A percentile compares a stretch with the other conserved stretches of the same genome.
Evolutionary conservation across 2,888 invertebrate genomes (phyloP).

Genomic region (Scaptomyza reducta): DNA sequence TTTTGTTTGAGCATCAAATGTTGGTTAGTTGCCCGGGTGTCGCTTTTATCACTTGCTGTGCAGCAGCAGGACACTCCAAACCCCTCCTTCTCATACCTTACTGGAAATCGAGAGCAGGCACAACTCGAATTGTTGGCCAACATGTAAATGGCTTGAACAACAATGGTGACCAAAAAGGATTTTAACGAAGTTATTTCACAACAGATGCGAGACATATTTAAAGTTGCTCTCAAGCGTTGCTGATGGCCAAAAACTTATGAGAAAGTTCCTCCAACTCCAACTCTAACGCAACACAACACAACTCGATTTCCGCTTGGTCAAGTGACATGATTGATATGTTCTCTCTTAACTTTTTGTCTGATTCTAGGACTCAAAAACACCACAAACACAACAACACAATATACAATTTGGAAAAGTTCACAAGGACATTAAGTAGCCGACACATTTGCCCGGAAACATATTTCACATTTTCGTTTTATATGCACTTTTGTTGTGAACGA

Average conservation of each 20-base stretch:
- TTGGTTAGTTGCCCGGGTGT: slow-evolving; percentile 38
- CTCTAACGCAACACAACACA: slow-evolving; percentile 28
- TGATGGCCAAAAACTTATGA: slow-evolving; percentile 33
- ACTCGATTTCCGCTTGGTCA: slow-evolving; percentile 71
- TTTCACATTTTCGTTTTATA: neutral
- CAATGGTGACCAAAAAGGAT: slow-evolving; percentile 44
- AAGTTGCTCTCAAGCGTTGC: slow-evolving; percentile 19
- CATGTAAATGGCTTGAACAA: slow-evolving; percentile 58
- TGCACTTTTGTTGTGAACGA: neutral
- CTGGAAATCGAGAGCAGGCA: slow-evolving; percentile 21
- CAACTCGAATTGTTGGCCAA: slow-evolving; percentile 13
- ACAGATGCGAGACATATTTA: slow-evolving; percentile 33
- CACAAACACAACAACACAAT: slow-evolving; percentile 2
- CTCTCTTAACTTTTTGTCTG: slow-evolving; percentile 7
- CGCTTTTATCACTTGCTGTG: slow-evolving; percentile 56
- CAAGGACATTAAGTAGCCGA: slow-evolving; percentile 46
- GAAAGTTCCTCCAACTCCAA: slow-evolving; percentile 19
- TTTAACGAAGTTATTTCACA: slow-evolving; percentile 53
- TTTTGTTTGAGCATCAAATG: slow-evolving; percentile 52
- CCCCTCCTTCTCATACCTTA: neutral
- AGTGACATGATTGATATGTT: slow-evolving; percentile 75
- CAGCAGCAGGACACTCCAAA: slow-evolving; percentile 12
- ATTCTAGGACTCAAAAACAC: slow-evolving; percentile 15
- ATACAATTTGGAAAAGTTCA: neutral
- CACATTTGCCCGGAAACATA: slow-evolving; percentile 25